phyloP scores from a whole-genome alignment of 1,140 invertebrate genomes.

The Aradophagus sp. region DNA sequence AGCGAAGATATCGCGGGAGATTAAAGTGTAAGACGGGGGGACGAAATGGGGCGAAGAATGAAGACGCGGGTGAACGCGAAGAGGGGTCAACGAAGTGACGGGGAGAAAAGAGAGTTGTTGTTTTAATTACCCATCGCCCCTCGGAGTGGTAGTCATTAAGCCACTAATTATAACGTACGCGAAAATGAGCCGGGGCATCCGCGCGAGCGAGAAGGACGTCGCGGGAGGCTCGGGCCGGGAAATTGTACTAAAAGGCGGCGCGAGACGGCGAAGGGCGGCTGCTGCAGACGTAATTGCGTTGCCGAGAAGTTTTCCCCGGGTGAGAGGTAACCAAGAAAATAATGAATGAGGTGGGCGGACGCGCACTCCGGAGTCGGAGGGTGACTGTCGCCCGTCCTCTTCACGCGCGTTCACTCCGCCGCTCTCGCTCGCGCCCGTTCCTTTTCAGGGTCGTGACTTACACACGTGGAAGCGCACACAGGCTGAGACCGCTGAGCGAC shows the following conservation, averaged over 20 bases:
- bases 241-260: constrained; percentile 61
- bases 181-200: constrained; percentile 69
- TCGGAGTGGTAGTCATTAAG: constrained; percentile 72
- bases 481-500: too few species aligned
- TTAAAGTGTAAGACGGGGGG: constrained; percentile 46
- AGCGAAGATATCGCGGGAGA: constrained; percentile 13
- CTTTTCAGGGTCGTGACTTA: too few species aligned
- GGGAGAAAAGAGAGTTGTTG: constrained; percentile 62
- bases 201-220: constrained; percentile 46
- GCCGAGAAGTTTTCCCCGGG: constrained; percentile 73
- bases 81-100: constrained; percentile 35
- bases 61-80: constrained; percentile 20
- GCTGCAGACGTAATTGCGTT: constrained; percentile 72
- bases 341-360: constrained; percentile 67
- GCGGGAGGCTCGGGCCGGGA: constrained; percentile 31
- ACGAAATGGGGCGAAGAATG: constrained; percentile 46
- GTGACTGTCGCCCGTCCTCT: constrained; percentile 23
- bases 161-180: constrained; percentile 75
- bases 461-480: too few species aligned
- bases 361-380: constrained; percentile 15
- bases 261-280: constrained; percentile 44
- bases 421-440: neutral
- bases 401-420: neutral
- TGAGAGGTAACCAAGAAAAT: constrained; percentile 74
- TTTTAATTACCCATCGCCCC: constrained; percentile 74